phyloP scores from a whole-genome alignment of 1,140 invertebrate species.

The Danaus plexippus region DNA sequence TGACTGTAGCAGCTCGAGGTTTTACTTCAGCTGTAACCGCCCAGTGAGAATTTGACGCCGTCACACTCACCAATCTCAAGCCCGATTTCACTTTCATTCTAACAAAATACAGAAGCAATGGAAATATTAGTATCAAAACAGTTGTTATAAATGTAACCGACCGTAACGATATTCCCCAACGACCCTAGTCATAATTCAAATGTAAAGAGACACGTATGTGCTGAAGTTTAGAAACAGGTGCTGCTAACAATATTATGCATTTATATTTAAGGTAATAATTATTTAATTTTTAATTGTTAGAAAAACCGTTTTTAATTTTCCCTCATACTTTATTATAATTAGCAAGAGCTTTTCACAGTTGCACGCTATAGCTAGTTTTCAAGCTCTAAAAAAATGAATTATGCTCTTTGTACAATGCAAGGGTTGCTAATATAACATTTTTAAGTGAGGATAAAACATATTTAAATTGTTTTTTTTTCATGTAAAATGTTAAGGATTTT shows the following conservation, averaged over 20 bases:
- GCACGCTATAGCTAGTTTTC: conserved; percentile 4
- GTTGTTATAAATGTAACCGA: conserved; percentile 18
- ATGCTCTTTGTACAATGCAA: conserved; percentile 5
- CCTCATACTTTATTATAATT: conserved; percentile 13
- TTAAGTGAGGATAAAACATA: too few relatives aligned
- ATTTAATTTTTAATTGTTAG: conserved; percentile 1
- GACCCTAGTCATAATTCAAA: conserved; percentile 41
- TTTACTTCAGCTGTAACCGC: conserved; percentile 87
- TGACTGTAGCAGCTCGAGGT: conserved; percentile 88
- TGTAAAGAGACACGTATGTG: conserved; percentile 30
- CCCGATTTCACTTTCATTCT: conserved; percentile 91
- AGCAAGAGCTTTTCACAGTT: conserved; percentile 17
- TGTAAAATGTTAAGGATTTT: too few relatives aligned
- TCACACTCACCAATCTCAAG: conserved; percentile 84
- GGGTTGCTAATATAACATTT: neutral
- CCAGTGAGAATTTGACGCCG: conserved; percentile 84
- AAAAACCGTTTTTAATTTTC: neutral
- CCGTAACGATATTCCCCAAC: conserved; percentile 26
- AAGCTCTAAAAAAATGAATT: conserved; percentile 11
- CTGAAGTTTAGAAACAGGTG: conserved; percentile 46
- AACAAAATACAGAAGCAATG: conserved; percentile 36
- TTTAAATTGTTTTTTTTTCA: too few relatives aligned
- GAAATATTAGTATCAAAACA: conserved; percentile 19
- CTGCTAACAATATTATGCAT: conserved; percentile 5
- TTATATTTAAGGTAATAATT: neutral